A percentile compares a stretch with the other conserved stretches of the same genome.
Evolutionary conservation across 2,797 vertebrate genomes (phyloP).

Genomic region (Clarias fuscus): DNA sequence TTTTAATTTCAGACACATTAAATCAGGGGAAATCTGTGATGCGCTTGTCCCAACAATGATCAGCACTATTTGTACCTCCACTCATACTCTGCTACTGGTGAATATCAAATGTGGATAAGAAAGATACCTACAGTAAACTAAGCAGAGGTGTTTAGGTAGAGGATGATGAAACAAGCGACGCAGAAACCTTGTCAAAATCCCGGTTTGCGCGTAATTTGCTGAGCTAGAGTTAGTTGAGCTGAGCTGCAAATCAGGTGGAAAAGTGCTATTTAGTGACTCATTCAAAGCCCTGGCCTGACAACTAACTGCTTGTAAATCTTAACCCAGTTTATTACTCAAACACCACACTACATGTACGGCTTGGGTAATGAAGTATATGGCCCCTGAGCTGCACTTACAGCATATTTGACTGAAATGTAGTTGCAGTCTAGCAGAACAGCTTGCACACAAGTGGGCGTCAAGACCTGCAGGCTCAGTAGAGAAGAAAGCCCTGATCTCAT

Average conservation of each 20-base stretch:
- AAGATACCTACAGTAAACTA: not conserved
- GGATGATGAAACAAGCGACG: not conserved
- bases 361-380: conserved; percentile 11
- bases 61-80: not conserved
- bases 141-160: not conserved
- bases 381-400: not conserved
- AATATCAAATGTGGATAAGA: not conserved
- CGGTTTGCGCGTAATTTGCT: not conserved
- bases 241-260: not conserved
- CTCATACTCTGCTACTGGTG: not conserved
- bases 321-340: conserved; percentile 24
- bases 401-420: conserved; percentile 37
- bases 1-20: not conserved
- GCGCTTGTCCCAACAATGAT: not conserved
- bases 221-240: not conserved
- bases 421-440: conserved; percentile 18
- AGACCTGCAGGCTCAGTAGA: conserved; percentile 16
- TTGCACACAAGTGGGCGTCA: conserved; percentile 14
- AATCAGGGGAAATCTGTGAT: not conserved
- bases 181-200: not conserved
- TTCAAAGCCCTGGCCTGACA: conserved; percentile 8
- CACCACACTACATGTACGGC: not conserved
- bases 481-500: conserved; percentile 27
- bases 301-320: conserved; percentile 8
- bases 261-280: not conserved